Evolutionary conservation across 2,888 invertebrate species (phyloP).

Genomic region (Heliothis peltigera): DNA sequence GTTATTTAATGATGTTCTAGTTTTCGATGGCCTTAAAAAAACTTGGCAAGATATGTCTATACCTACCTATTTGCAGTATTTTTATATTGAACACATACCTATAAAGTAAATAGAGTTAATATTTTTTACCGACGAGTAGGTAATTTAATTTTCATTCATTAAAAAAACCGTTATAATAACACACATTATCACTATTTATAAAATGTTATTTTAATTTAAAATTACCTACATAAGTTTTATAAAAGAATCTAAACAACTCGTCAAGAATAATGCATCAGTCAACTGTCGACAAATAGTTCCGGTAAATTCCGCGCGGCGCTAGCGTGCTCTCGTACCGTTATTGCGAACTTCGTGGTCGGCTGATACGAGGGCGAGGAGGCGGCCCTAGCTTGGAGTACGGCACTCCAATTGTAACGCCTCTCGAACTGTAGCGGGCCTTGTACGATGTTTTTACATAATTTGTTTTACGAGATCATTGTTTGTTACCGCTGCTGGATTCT

Average conservation of each 20-base stretch:
- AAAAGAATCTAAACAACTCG: neutral
- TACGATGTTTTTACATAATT: slow-evolving; percentile 32
- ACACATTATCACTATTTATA: too few species aligned
- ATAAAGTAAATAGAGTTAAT: too few species aligned
- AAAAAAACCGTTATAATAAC: too few species aligned
- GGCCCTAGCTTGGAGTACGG: slow-evolving; percentile 65
- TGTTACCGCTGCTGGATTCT: slow-evolving; percentile 6
- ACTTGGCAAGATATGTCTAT: too few species aligned
- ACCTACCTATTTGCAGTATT: too few species aligned
- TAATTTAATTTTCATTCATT: too few species aligned
- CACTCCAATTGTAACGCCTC: slow-evolving; percentile 53
- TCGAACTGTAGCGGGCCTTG: slow-evolving; percentile 17
- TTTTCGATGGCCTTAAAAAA: too few species aligned
- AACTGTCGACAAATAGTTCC: slow-evolving; percentile 54
- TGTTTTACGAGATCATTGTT: slow-evolving; percentile 20
- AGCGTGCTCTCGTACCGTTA: slow-evolving; percentile 70
- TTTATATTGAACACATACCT: too few species aligned
- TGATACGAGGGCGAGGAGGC: slow-evolving; percentile 64
- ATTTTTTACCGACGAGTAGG: too few species aligned
- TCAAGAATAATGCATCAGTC: slow-evolving; percentile 35
- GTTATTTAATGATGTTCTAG: slow-evolving; percentile 2
- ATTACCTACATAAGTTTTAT: neutral
- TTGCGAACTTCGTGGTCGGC: slow-evolving; percentile 55
- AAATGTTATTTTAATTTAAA: neutral
- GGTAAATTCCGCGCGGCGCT: slow-evolving; percentile 63